A percentile compares a stretch with the other conserved stretches of the same genome.
Conservation (phyloP, 2,797 vertebrate genomes). For the Dallia pectoralis region DNA sequence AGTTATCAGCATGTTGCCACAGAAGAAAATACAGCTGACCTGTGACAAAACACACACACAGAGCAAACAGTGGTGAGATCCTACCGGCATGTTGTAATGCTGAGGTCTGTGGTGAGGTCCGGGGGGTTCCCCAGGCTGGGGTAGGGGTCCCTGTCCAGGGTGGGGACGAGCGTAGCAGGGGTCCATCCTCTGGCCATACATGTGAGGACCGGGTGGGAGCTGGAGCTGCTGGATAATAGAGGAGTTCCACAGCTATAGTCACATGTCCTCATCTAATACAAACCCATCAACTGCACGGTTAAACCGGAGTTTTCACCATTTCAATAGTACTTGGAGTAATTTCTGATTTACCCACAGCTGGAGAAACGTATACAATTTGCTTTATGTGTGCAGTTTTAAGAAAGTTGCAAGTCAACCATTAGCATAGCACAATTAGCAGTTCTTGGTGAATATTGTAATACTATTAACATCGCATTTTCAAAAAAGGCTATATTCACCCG, state of each 20-base stretch:
- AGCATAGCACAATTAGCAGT: too few relatives aligned
- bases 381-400: too few relatives aligned
- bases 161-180: constrained; percentile 77
- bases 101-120: constrained; percentile 71
- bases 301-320: too few relatives aligned
- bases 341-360: too few relatives aligned
- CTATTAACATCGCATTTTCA: too few relatives aligned
- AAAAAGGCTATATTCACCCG: too few relatives aligned
- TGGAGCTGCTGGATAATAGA: constrained; percentile 48
- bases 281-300: background rate
- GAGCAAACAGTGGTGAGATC: background rate
- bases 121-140: constrained; percentile 78
- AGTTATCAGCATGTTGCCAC: background rate
- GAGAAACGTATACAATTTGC: too few relatives aligned
- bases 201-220: constrained; percentile 72
- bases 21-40: background rate
- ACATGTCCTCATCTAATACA: background rate
- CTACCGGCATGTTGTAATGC: constrained; percentile 86
- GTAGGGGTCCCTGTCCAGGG: constrained; percentile 74
- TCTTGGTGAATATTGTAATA: too few relatives aligned
- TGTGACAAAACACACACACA: background rate
- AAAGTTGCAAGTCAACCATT: too few relatives aligned
- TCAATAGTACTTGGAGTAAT: too few relatives aligned
- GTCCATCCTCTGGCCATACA: constrained; percentile 80
- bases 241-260: background rate